phyloP scores from a whole-genome alignment of 2,888 invertebrate species.

The Phengaris alcon region DNA sequence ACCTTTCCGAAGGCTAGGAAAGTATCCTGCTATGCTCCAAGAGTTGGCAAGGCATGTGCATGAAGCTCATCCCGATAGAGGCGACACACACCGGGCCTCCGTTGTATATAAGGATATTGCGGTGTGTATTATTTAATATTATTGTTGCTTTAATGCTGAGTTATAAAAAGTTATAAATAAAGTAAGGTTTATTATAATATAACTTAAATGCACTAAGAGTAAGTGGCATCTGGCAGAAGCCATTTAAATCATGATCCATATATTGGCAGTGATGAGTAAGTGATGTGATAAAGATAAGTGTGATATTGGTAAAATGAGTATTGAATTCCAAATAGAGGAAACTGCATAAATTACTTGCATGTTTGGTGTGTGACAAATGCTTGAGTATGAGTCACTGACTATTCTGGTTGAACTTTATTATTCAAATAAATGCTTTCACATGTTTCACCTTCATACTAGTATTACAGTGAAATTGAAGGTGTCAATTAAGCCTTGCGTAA shows the following conservation, averaged over 20 bases:
- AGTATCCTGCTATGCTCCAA: conserved; percentile 95
- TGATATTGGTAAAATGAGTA: neutral
- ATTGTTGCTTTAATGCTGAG: neutral
- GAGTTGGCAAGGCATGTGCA: conserved; percentile 97
- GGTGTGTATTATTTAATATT: conserved; percentile 73
- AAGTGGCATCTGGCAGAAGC: too few species aligned
- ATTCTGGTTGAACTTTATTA: conserved; percentile 23
- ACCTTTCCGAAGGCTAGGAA: conserved; percentile 96
- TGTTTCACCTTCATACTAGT: neutral
- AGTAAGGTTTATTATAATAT: too few species aligned
- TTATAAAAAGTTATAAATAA: too few species aligned
- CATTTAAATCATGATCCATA: too few species aligned
- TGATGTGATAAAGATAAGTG: neutral
- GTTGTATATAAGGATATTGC: conserved; percentile 96
- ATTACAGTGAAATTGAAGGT: too few species aligned
- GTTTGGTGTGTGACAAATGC: neutral
- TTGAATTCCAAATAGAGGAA: conserved; percentile 8
- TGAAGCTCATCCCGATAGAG: conserved; percentile 96
- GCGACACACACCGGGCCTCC: conserved; percentile 97
- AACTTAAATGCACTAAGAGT: too few species aligned
- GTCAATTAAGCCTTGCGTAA: too few species aligned
- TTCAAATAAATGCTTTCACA: conserved; percentile 15
- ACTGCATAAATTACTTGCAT: neutral
- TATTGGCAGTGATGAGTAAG: neutral
- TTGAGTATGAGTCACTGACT: neutral